Evolutionary conservation across 2,888 invertebrate species (phyloP).

Genomic region (Drosophila birchii): DNA sequence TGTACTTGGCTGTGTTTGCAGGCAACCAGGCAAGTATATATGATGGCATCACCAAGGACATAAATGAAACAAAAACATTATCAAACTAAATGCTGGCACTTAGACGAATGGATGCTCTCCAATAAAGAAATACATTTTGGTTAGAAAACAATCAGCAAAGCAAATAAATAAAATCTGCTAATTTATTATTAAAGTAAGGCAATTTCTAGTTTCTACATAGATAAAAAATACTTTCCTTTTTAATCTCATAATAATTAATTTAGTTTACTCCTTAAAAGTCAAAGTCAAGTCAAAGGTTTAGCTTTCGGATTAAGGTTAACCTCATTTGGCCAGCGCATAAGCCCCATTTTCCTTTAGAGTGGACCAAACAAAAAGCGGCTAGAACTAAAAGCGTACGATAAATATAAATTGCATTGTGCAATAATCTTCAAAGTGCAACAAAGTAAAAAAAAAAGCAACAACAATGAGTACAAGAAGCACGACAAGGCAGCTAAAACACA

Average conservation of each 20-base stretch:
- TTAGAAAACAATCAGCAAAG: too few relatives aligned
- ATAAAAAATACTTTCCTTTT: too few relatives aligned
- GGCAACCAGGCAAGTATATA: slow-evolving; percentile 16
- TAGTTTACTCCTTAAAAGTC: background rate
- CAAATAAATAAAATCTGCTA: background rate
- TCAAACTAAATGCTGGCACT: background rate
- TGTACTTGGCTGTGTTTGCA: slow-evolving; percentile 12
- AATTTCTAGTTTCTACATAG: too few relatives aligned
- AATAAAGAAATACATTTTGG: background rate
- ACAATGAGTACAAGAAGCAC: slow-evolving; percentile 41
- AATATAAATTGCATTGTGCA: slow-evolving; percentile 81
- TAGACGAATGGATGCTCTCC: slow-evolving; percentile 1
- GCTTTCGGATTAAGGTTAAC: background rate
- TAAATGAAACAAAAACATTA: slow-evolving; percentile 73
- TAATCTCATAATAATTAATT: background rate
- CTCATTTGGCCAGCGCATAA: slow-evolving; percentile 3
- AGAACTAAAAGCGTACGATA: slow-evolving; percentile 75
- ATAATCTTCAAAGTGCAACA: slow-evolving; percentile 80
- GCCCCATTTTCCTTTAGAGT: background rate
- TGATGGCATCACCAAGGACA: slow-evolving; percentile 56
- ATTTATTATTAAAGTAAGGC: background rate
- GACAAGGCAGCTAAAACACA: slow-evolving; percentile 17
- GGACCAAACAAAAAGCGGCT: slow-evolving; percentile 49
- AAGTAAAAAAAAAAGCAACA: slow-evolving; percentile 64
- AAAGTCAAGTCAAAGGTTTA: background rate